A percentile compares a stretch with the other conserved stretches of the same genome.
These are phyloP conservation scores for Caenorhabditis wallacei DNA, from an alignment of 2,888 invertebrate species.

Conservation along the genomic window DNA sequence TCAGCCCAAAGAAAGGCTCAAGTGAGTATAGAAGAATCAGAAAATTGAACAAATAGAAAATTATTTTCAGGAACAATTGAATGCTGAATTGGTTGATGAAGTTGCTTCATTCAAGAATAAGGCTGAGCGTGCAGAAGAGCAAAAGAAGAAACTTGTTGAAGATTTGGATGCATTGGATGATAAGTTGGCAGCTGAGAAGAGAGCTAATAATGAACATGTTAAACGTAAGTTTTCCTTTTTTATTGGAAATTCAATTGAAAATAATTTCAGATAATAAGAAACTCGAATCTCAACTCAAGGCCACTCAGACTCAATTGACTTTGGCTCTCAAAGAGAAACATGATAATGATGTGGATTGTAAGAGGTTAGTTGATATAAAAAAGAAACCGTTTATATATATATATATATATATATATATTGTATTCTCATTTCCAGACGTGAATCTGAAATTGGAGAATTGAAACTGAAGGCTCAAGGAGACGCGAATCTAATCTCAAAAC, in stretches of 20 bases:
- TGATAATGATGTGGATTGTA: constrained; percentile 96
- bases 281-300: constrained; percentile 97
- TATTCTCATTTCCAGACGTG: constrained; percentile 88
- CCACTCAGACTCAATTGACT: constrained; percentile 96
- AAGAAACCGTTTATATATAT: no score
- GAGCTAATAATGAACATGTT: constrained; percentile 73
- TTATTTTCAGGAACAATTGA: constrained; percentile 71
- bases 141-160: constrained; percentile 69
- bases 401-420: no score
- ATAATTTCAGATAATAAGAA: constrained; percentile 87
- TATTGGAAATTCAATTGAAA: background rate
- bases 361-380: constrained; percentile 86
- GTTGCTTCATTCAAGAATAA: constrained; percentile 70
- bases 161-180: constrained; percentile 72
- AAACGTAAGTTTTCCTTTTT: constrained; percentile 61
- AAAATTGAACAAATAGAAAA: no score
- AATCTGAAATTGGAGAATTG: constrained; percentile 96
- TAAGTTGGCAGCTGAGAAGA: constrained; percentile 73
- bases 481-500: constrained; percentile 96
- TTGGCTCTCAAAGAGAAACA: constrained; percentile 98
- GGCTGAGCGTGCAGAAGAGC: constrained; percentile 68
- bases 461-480: constrained; percentile 95
- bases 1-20: constrained; percentile 69
- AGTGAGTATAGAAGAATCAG: constrained; percentile 25
- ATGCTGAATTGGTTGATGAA: constrained; percentile 75